Base-by-base conservation (phyloP, 1,140 invertebrate genomes). In the Carcinoscorpius rotundicauda region DNA sequence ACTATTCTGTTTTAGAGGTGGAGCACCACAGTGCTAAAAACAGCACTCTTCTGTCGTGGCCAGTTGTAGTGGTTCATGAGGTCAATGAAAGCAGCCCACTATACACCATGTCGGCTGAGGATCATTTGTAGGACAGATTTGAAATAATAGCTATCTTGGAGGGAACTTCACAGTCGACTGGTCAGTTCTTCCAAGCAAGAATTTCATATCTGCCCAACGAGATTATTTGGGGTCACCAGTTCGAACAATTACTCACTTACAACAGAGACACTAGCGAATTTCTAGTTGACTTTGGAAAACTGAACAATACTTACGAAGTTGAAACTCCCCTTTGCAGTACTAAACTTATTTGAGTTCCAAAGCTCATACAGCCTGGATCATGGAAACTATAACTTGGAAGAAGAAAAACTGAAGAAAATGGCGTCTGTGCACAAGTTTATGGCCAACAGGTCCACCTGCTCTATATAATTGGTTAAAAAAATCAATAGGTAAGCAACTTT, bases 91-190 rank as follows among this genome's bases (percentile, higher is more conserved):
- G 83, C 49, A 89, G 87, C 64, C 95, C 94, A 1, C 87, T 98
- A 57, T 98, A 89, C 76, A 52, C 52, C 10, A 83, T 96, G 72
- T 88, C 88, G 0, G 90, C 91, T 0, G 86, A 89, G 5, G 91
- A 96, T 72, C 83, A 98, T 71, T 78, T 91, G 4, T 84, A 86
- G 68, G 91, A 96, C 65, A 84, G 88, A 64, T 98, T 98, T 75
- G 97, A 99, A 77, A 88, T 99, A 57, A 88, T 98, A 4, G 91
- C 97, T 3, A 91, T 98, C 64, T 81, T 99, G 9, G 97, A 69
- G 50, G 70, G 70, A 4, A 71, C 70, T 9, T 65, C 68, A 11
- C 66, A 69, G 55, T 71, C 65, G 8, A 68, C 65, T 4, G 67
- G 63, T 4, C 64, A 67, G 49, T 52, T 64, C 29, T 64, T 73